Conservation (phyloP, 2,113 vertebrate genomes). For the Hippopotamus amphibius region DNA sequence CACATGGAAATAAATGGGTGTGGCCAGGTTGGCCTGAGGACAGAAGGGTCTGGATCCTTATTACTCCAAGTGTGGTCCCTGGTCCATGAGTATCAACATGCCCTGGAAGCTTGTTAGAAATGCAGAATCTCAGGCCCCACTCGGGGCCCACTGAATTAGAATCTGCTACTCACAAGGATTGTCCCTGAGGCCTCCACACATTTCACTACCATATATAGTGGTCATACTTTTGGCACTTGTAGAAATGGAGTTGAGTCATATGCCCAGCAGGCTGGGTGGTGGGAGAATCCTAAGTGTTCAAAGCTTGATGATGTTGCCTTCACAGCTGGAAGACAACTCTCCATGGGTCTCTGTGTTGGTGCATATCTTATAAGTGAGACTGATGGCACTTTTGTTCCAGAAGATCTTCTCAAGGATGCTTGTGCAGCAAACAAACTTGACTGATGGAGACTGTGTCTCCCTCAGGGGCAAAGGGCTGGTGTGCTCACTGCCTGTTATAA, state of each 20-base stretch:
- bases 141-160: background rate
- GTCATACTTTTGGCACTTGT: too few species aligned
- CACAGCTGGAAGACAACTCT: too few species aligned
- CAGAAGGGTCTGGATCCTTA: background rate
- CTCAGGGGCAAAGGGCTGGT: background rate
- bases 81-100: rapidly evolving
- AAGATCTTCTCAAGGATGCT: background rate
- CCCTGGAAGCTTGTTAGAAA: background rate
- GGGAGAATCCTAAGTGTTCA: background rate
- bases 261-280: background rate
- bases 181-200: background rate
- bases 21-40: background rate
- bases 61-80: too few species aligned
- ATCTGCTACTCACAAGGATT: background rate
- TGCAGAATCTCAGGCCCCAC: background rate
- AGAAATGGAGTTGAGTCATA: too few species aligned
- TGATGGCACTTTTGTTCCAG: background rate
- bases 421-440: background rate
- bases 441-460: background rate
- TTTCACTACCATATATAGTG: background rate
- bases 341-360: background rate
- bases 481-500: background rate
- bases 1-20: background rate
- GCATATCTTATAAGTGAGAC: background rate
- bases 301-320: too few species aligned